Percentiles rank a stretch among this genome's conserved stretches.
phyloP scores from a whole-genome alignment of 2,888 invertebrate genomes.

The Bembecia ichneumoniformis region DNA sequence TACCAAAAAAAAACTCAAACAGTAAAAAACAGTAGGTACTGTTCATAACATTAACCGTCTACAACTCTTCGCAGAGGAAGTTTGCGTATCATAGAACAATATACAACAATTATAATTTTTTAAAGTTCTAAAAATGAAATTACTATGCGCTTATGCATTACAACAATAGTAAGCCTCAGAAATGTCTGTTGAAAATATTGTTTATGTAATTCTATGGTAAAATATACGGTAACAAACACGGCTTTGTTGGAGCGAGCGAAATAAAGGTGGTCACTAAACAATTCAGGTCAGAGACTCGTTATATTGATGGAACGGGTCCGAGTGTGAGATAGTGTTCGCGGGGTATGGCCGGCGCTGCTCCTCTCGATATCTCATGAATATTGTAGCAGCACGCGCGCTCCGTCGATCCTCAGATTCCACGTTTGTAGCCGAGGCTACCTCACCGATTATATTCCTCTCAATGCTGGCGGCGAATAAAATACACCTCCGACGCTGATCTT shows the following conservation, averaged over 20 bases:
- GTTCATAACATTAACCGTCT: too few relatives aligned
- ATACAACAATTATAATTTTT: too few relatives aligned
- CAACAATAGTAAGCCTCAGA: too few relatives aligned
- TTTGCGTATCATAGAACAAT: too few relatives aligned
- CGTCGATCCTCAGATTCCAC: slow-evolving; percentile 41
- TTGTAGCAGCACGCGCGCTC: slow-evolving; percentile 40
- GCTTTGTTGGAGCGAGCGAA: slow-evolving; percentile 4
- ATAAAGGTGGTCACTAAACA: slow-evolving; percentile 44
- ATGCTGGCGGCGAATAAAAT: slow-evolving; percentile 24
- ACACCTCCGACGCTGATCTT: slow-evolving; percentile 4
- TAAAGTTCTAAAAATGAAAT: too few relatives aligned
- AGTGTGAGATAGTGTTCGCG: slow-evolving; percentile 44
- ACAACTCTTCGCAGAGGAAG: too few relatives aligned
- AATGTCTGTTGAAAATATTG: too few relatives aligned
- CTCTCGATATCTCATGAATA: slow-evolving; percentile 46
- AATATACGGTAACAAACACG: background rate
- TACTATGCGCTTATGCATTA: too few relatives aligned
- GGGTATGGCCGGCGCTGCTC: slow-evolving; percentile 8
- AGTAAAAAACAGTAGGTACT: too few relatives aligned
- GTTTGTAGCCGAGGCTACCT: slow-evolving; percentile 32
- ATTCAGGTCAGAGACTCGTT: slow-evolving; percentile 51
- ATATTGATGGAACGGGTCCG: slow-evolving; percentile 49
- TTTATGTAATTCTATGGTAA: background rate
- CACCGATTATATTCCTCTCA: slow-evolving; percentile 32
- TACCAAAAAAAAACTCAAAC: too few relatives aligned